Conservation (phyloP, 2,113 vertebrate species). For the Rhinopithecus roxellana region DNA sequence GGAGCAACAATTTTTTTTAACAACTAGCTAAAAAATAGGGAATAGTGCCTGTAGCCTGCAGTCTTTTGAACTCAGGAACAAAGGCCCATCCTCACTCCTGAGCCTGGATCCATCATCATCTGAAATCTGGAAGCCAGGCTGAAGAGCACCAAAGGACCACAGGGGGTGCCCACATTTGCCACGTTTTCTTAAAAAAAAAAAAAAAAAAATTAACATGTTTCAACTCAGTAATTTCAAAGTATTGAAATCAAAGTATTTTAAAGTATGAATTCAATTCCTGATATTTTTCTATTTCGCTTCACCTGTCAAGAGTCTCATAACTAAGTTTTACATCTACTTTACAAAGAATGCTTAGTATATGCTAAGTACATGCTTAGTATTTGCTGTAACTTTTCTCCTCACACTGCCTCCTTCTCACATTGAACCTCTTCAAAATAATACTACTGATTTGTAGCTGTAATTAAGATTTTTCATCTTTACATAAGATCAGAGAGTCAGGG, state of each 20-base stretch:
- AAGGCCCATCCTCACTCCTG: neutral
- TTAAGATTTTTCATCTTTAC: neutral
- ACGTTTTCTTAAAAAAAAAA: neutral
- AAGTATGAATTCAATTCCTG: neutral
- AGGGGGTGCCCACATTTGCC: neutral
- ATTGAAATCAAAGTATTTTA: slow-evolving; percentile 6
- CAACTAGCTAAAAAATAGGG: neutral
- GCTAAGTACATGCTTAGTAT: neutral
- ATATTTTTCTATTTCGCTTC: neutral
- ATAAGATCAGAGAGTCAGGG: neutral
- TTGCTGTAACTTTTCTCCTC: slow-evolving; percentile 29
- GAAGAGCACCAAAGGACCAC: neutral
- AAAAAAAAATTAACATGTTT: neutral
- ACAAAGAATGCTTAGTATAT: neutral
- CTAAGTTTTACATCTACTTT: neutral
- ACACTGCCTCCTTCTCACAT: neutral
- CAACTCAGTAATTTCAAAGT: slow-evolving; percentile 6
- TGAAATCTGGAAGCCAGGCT: neutral
- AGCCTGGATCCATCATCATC: neutral
- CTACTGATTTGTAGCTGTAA: slow-evolving; percentile 1
- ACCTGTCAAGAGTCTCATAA: slow-evolving; percentile 17
- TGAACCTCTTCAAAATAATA: slow-evolving; percentile 25
- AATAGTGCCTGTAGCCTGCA: neutral
- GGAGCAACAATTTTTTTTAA: neutral
- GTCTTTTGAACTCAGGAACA: slow-evolving; percentile 14